phyloP scores from a whole-genome alignment of 2,797 vertebrate species.

The Lutjanus argentimaculatus region DNA sequence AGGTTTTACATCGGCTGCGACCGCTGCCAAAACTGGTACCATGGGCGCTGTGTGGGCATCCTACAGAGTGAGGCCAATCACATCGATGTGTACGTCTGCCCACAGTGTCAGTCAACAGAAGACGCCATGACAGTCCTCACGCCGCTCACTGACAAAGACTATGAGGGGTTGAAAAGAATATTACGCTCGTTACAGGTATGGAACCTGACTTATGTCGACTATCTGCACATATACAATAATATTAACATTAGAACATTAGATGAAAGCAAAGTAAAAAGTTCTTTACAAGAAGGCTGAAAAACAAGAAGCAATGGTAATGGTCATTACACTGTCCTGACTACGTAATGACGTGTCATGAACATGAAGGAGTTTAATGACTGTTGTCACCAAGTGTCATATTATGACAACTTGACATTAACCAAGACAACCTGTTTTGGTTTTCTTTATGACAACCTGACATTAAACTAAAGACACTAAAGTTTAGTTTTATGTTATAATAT shows the following conservation, averaged over 20 bases:
- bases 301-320: neutral
- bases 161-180: conserved; percentile 95
- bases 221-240: neutral
- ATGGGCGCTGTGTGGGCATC: conserved; percentile 98
- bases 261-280: neutral
- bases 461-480: no score
- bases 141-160: conserved; percentile 96
- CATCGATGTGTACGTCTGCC: conserved; percentile 98
- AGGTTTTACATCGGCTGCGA: conserved; percentile 99
- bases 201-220: neutral
- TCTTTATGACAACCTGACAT: no score
- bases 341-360: no score
- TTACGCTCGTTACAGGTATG: conserved; percentile 95
- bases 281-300: neutral
- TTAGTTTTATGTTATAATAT: no score
- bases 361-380: no score
- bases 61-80: conserved; percentile 97
- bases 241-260: no score
- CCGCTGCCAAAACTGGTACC: conserved; percentile 99
- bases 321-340: no score
- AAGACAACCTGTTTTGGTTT: no score
- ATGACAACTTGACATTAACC: no score
- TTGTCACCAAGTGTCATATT: no score
- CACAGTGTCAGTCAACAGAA: conserved; percentile 98
- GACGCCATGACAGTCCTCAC: conserved; percentile 99